phyloP scores from a whole-genome alignment of 2,113 vertebrate genomes.

The Heliornis fulica region DNA sequence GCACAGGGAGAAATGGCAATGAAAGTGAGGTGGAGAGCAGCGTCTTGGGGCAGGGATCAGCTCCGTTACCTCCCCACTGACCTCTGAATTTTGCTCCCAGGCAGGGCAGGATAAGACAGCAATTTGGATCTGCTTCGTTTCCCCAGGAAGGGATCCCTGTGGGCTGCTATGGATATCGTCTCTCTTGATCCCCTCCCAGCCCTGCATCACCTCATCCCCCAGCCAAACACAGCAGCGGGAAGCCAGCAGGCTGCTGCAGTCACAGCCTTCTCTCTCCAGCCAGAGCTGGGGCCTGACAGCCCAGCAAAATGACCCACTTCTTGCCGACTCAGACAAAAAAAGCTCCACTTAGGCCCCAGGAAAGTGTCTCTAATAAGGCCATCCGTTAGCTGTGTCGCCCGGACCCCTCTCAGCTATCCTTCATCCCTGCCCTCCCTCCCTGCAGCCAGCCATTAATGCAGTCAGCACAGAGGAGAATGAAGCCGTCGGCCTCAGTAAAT shows the following conservation, averaged over 20 bases:
- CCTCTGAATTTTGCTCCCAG: neutral
- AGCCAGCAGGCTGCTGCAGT: conserved; percentile 36
- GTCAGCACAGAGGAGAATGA: conserved; percentile 72
- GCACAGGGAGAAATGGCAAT: neutral
- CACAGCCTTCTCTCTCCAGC: conserved; percentile 49
- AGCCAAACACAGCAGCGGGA: neutral
- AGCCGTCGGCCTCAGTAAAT: conserved; percentile 77
- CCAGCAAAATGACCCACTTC: conserved; percentile 80
- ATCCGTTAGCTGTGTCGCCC: conserved; percentile 72
- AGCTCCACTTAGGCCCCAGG: conserved; percentile 74
- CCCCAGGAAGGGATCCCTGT: neutral
- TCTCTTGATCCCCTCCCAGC: neutral
- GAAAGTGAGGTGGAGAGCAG: neutral
- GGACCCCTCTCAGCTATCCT: conserved; percentile 70
- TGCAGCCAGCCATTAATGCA: conserved; percentile 77
- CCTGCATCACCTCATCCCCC: neutral
- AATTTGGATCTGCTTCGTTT: neutral
- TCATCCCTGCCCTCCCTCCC: conserved; percentile 72
- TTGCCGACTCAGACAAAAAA: conserved; percentile 79
- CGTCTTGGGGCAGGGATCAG: accelerated
- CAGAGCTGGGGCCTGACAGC: conserved; percentile 65
- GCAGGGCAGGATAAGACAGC: neutral
- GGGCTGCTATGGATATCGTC: neutral
- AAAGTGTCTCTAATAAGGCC: conserved; percentile 81
- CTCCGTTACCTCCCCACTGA: neutral